phyloP scores from a whole-genome alignment of 2,888 invertebrate species.

The Caenorhabditis imperialis region DNA sequence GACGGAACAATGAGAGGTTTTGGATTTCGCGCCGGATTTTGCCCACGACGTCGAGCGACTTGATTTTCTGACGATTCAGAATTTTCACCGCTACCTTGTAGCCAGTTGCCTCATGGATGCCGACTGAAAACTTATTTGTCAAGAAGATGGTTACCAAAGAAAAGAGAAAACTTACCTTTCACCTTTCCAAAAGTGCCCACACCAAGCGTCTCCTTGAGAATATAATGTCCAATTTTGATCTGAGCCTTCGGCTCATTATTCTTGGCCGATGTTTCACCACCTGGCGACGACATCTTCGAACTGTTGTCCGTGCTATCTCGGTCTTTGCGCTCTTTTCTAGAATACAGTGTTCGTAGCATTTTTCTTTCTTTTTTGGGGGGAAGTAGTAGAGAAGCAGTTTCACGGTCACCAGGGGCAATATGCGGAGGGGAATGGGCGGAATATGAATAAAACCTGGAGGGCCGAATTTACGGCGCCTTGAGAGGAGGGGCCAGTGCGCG shows the following conservation, averaged over 20 bases:
- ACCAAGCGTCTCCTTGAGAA: constrained; percentile 92
- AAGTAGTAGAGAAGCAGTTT: too few relatives aligned
- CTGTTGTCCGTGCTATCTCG: constrained; percentile 53
- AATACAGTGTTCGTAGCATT: constrained; percentile 43
- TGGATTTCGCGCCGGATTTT: constrained; percentile 99
- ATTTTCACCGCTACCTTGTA: constrained; percentile 99
- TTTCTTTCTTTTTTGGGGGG: too few relatives aligned
- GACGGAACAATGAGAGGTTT: constrained; percentile 97
- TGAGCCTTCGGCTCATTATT: constrained; percentile 73
- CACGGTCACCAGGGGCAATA: too few relatives aligned
- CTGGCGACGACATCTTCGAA: constrained; percentile 56
- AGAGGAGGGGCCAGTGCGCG: too few relatives aligned
- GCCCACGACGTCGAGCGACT: constrained; percentile 98
- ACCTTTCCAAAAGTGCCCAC: constrained; percentile 99
- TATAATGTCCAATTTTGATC: constrained; percentile 91
- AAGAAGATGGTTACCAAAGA: neutral
- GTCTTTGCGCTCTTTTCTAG: constrained; percentile 69
- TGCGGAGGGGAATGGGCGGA: constrained; percentile 5
- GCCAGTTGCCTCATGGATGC: constrained; percentile 95
- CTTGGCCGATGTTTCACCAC: constrained; percentile 55
- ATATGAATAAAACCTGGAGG: constrained; percentile 47
- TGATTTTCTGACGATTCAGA: constrained; percentile 97
- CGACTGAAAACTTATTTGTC: constrained; percentile 82
- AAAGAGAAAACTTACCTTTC: constrained; percentile 87
- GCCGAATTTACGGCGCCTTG: constrained; percentile 25